phyloP scores from a whole-genome alignment of 1,140 invertebrate species.

The Drosophila tsacasi region DNA sequence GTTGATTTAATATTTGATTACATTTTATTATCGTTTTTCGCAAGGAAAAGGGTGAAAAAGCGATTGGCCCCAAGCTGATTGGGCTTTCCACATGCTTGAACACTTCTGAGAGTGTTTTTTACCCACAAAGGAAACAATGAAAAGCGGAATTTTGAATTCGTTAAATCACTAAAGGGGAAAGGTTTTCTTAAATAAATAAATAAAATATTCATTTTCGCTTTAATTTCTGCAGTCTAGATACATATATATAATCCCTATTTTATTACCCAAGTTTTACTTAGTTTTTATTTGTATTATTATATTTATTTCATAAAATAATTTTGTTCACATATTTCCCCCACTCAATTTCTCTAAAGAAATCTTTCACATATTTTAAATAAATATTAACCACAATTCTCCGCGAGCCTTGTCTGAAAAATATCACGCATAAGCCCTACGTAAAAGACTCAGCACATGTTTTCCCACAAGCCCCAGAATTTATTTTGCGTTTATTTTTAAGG shows the following conservation, averaged over 20 bases:
- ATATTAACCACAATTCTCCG: neutral
- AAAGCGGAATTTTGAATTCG: conserved; percentile 19
- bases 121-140: conserved; percentile 5
- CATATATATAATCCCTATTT: too few species aligned
- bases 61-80: conserved; percentile 20
- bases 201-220: too few species aligned
- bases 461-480: neutral
- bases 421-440: conserved; percentile 10
- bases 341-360: neutral
- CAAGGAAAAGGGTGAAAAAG: conserved; percentile 14
- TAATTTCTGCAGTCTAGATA: too few species aligned
- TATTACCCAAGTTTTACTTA: too few species aligned
- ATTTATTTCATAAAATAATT: neutral
- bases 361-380: neutral
- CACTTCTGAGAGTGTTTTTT: conserved; percentile 1
- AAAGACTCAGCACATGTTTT: neutral
- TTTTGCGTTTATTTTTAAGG: conserved; percentile 1
- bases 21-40: conserved; percentile 50
- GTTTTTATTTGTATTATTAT: too few species aligned
- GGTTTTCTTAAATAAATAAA: neutral
- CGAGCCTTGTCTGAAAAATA: conserved; percentile 2
- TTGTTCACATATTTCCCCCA: neutral
- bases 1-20: conserved; percentile 61
- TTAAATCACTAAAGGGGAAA: neutral
- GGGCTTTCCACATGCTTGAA: conserved; percentile 30